Evolutionary conservation across 2,888 invertebrate genomes (phyloP), one percentile per base, ranked within the genome.

Genomic region (Phyllotreta striolata): DNA sequence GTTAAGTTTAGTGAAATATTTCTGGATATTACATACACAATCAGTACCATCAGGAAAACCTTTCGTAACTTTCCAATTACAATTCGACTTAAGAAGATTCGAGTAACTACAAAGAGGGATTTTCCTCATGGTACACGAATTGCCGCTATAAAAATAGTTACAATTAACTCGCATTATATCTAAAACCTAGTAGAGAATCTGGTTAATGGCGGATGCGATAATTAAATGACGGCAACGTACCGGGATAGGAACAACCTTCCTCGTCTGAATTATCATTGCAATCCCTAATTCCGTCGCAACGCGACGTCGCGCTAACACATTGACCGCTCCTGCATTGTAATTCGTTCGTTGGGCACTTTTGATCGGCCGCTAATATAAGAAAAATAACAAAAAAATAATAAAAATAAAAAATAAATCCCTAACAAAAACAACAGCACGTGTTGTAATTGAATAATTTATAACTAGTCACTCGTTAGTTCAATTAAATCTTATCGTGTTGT

Each of bases 221-320:
- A 5, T 35, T 35, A 35, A 35, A 66, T 68, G 67, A 67, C 65
- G 61, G 62, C 52, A 68, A 55, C 70, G 57, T 70, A 72, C 70
- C 69, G 51, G 41, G 6, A 6, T 0, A 38, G 41, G 55, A 43
- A 72, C 86, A 86, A 69, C 81, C 79, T 43, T 72, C 73, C 76
- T 88, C 88, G 74, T 88, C 88, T 49, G 85, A 84, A 70, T 82
- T 78, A 78, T 89, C 89, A 66, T 82, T 80, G 79, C 89, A 90
- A 73, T 90, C 87, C 67, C 76, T 75, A 55, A 78, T 74, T 43
- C 84, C 82, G 79, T 90, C 85, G 78, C 90, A 89, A 62, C 84
- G 75, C 43, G 76, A 75, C 40, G 72, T 72, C 51, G 70, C 70
- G 44, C 79, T 78, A 62, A 85, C 79, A 74, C 85, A 84, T 68